Percentiles rank a stretch among this genome's conserved stretches.
phyloP scores from a whole-genome alignment of 2,888 invertebrate species.

The Rotaria sp. region DNA sequence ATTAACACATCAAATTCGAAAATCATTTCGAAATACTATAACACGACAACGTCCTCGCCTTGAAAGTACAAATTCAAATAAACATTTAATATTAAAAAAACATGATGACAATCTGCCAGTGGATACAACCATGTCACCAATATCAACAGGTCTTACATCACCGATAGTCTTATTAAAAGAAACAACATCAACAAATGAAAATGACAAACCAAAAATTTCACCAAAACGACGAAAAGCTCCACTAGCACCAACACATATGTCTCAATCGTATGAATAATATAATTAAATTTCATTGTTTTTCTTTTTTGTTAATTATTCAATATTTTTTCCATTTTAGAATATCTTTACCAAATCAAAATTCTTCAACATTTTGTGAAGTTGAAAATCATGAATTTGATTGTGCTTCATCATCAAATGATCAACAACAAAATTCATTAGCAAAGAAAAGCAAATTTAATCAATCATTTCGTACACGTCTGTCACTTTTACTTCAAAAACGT shows the following conservation, averaged over 20 bases:
- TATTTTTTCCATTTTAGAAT: background rate
- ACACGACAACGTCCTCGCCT: background rate
- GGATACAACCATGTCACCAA: background rate
- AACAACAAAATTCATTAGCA: background rate
- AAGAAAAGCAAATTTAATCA: constrained; percentile 8
- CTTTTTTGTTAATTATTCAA: background rate
- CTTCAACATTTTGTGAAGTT: background rate
- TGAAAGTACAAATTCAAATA: constrained; percentile 16
- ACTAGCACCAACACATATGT: background rate
- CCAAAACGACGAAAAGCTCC: constrained; percentile 16
- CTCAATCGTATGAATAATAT: background rate
- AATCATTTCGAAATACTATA: constrained; percentile 19
- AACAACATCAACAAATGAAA: background rate
- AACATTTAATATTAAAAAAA: background rate
- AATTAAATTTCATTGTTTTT: background rate
- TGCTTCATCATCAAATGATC: background rate
- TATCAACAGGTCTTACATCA: background rate
- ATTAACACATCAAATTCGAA: background rate
- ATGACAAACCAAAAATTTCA: background rate
- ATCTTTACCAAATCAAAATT: background rate
- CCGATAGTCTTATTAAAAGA: background rate
- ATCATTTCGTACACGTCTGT: background rate
- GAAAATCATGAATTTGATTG: background rate
- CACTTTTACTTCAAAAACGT: background rate
- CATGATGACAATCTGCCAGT: background rate